phyloP scores from a whole-genome alignment of 2,113 vertebrate genomes.

The Ciconia stormi region DNA sequence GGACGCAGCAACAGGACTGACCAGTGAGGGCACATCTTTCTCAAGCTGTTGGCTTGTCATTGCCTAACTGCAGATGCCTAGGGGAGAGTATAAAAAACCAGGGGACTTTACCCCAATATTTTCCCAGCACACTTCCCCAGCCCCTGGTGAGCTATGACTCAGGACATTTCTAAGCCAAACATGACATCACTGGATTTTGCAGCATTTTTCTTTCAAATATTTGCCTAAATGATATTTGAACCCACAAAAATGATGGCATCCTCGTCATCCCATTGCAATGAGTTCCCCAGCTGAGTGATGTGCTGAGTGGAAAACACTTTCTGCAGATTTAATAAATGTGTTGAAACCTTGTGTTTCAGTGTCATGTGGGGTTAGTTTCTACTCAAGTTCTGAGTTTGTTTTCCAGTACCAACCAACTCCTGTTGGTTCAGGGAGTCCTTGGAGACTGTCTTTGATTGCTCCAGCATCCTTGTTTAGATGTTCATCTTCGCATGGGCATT shows the following conservation, averaged over 20 bases:
- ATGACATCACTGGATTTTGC: background rate
- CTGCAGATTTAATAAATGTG: background rate
- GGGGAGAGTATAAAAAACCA: background rate
- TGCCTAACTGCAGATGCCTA: background rate
- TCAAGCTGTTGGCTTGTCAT: background rate
- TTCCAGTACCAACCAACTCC: background rate
- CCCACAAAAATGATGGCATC: no score
- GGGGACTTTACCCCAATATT: background rate
- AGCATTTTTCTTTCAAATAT: background rate
- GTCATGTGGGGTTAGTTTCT: background rate
- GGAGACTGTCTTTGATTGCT: background rate
- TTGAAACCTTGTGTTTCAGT: background rate
- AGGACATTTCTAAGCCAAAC: background rate
- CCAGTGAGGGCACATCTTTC: background rate
- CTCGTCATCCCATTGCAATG: accelerated
- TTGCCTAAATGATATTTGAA: background rate
- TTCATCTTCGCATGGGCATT: background rate
- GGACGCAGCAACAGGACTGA: background rate
- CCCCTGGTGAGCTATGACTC: background rate
- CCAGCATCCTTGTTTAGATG: background rate
- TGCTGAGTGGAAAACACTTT: background rate
- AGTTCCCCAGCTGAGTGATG: background rate
- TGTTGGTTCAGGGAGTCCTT: background rate
- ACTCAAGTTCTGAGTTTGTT: background rate
- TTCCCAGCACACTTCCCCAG: background rate